Evolutionary conservation across 2,797 vertebrate species (phyloP), one percentile per base, ranked within the genome.

Genomic region (Valencia hispanica): DNA sequence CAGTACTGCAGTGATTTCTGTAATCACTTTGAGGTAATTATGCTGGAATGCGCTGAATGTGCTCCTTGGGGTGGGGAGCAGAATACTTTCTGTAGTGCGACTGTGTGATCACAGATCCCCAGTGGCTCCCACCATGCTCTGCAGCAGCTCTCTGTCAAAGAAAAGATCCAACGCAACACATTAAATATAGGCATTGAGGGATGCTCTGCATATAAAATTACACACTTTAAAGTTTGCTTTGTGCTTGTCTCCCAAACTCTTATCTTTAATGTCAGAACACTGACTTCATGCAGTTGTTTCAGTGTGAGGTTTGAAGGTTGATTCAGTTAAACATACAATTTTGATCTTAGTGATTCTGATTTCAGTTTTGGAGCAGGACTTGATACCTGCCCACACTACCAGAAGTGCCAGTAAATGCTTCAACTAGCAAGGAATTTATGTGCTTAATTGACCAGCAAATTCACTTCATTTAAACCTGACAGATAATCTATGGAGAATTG

Each of bases 1-100:
- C 79, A 86, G 87, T 78, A 79, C 85, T 70, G 78, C 84, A 93
- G 91, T 91, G 92, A 94, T 94, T 94, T 87, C 80, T 84, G 73
- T 93, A 92, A 94, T 93, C 88, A 89, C 90, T 91, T 88, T 84
- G 84, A 88, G 88, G 89, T 94, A 92, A 95, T 95, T 94, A 94
- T 92, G 83, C 90, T 91, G 88, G 76, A 92, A 92, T 89, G 86
- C 65, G 85, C 91, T 92, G 91, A 94, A 93, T 86, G 85, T 84
- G 86, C 81, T 92, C 84, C 84, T 89, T 5, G 0, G 84, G 86
- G 85, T 85, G 63, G 66, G 25, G 78, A 12, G 27, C 74, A 79
- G 87, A 90, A 91, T 61, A 63, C 87, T 92, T 90, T 91, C 81
- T 86, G 80, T 91, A 86, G 84, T 71, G 85, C 78, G 66, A 88